These are phyloP conservation scores for Onychomys arenicola DNA, from an alignment of 2,797 vertebrate species.

Conservation along the genomic window DNA sequence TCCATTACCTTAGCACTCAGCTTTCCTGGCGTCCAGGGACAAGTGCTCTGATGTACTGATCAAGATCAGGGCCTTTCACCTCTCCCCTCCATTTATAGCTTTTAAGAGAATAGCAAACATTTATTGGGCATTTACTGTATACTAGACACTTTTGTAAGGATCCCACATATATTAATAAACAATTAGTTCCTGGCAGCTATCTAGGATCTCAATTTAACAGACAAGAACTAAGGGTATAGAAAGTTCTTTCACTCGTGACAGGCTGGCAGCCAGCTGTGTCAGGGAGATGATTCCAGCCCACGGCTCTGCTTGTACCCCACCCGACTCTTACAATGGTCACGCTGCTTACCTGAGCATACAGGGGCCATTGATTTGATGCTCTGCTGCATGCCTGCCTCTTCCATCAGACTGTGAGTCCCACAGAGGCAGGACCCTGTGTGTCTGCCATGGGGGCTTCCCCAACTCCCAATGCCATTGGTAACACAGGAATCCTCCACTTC, in stretches of 20 bases:
- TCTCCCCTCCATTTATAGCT: neutral
- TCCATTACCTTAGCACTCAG: neutral
- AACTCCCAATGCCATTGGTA: fast-evolving
- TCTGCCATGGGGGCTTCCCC: neutral
- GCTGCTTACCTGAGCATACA: neutral
- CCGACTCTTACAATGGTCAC: neutral
- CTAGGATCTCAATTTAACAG: conserved; percentile 18
- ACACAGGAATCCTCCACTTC: neutral
- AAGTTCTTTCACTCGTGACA: neutral
- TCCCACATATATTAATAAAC: neutral
- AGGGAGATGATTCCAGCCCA: neutral
- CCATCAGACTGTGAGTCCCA: neutral
- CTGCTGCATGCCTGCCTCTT: neutral
- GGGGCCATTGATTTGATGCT: too few relatives aligned
- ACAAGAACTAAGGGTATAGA: neutral
- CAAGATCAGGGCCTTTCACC: neutral
- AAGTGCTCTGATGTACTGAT: neutral
- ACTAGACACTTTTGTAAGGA: neutral
- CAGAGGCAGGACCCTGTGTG: neutral
- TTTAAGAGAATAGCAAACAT: neutral
- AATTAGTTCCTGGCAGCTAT: conserved; percentile 12
- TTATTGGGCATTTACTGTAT: neutral
- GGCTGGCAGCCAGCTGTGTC: neutral
- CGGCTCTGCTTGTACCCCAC: too few relatives aligned
- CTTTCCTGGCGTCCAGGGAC: fast-evolving